Base-by-base conservation (phyloP, 2,888 invertebrate genomes). In the Ctena decussata region DNA sequence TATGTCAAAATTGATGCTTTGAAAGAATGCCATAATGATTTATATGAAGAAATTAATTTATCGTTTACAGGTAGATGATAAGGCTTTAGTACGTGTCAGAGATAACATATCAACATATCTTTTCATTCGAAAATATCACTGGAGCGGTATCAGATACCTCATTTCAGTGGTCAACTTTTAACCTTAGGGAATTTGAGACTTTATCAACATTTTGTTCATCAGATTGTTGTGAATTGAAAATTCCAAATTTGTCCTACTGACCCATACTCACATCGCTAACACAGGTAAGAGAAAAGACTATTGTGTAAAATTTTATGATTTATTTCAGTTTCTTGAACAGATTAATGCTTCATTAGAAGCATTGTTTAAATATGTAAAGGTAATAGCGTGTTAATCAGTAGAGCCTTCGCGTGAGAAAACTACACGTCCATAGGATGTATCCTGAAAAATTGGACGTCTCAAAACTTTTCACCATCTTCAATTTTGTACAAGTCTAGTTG, bases 131-230 rank as follows among this genome's bases (percentile, higher is more conserved):
- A 30, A 60, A 27, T 60, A 18, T 60, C 60, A 60, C 3, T 35
- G n/a, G 11, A 39, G 21, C 24, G 37, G 71, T 21, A 82, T 65
- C 44, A 37, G 73, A 82, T 77, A 71, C 35, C 2, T n/a, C 39
- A 82, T 77, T 77, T 69, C 72, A 69, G 60, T 46, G 77, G 73
- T 82, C 77, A 82, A 77, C 82, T 82, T 82, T 82, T 82, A 39
- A 82, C 82, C 82, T 70, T 77, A 35, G 32, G 39, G 44, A 37
- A 44, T 57, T 24, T 60, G 72, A 73, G 65, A 5, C 18, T 65
- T 65, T 65, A 65, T 65, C 65, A 35, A 35, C 65, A 65, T 35
- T 65, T 35, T 35, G 18, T 11, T n/a, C 65, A 32, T 65, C 32
- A 65, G 21, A 8, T 12, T 65, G 8, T 65, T 35, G 5, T 65